phyloP scores from a whole-genome alignment of 2,113 vertebrate species.

The Heptranchias perlo region DNA sequence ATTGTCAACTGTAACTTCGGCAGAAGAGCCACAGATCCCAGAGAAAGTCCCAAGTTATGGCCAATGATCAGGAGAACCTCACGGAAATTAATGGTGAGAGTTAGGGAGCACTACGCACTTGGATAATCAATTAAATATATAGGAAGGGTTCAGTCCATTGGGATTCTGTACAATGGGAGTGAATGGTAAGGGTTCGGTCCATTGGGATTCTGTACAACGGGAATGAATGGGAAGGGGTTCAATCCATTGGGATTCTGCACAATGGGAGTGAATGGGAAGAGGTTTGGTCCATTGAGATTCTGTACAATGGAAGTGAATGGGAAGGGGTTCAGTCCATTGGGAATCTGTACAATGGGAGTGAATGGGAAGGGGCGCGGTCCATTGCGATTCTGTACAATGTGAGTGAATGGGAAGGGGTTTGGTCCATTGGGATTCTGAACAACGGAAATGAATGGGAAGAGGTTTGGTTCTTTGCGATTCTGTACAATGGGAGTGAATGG shows the following conservation, averaged over 20 bases:
- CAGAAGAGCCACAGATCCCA: neutral
- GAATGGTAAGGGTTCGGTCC: too few relatives aligned
- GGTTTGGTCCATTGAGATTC: neutral
- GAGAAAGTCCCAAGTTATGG: too few relatives aligned
- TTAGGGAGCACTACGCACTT: too few relatives aligned
- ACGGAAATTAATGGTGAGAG: too few relatives aligned
- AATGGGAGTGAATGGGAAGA: neutral
- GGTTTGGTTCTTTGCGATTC: neutral
- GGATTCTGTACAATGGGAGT: too few relatives aligned
- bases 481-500: neutral
- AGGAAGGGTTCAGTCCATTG: too few relatives aligned
- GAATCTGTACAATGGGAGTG: neutral
- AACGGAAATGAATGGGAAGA: neutral
- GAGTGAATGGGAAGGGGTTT: neutral
- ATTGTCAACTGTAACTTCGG: neutral
- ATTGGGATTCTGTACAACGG: too few relatives aligned
- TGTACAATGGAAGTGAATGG: neutral
- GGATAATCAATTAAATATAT: too few relatives aligned
- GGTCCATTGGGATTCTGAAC: neutral
- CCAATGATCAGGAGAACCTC: neutral
- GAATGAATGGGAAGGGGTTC: neutral
- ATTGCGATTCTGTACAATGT: too few relatives aligned
- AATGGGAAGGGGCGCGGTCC: too few relatives aligned
- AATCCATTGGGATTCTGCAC: neutral
- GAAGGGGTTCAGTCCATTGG: neutral